Base-by-base conservation (phyloP, 2,797 vertebrate species). In the Gymnocypris eckloni region DNA sequence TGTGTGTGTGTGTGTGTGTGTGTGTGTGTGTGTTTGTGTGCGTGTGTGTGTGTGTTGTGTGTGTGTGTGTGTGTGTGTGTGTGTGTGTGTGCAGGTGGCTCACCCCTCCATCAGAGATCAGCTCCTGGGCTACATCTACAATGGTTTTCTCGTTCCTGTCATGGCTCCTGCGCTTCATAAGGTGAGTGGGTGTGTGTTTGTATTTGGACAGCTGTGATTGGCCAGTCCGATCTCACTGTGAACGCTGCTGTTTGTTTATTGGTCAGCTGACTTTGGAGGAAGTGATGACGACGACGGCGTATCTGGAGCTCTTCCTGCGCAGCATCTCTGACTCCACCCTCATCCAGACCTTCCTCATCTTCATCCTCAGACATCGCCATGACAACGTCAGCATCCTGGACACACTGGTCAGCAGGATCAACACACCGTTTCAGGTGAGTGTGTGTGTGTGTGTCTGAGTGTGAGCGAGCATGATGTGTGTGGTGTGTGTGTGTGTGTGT, bases 121-220 rank as follows among this genome's bases (percentile, higher is more conserved):
- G 95, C 94, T 99, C 86, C 95, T 99, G 82, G 94, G 94, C 89
- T 99, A 99, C 92, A 98, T 99, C 93, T 97, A 99, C 91, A 97
- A 99, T 48, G 98, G 98, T 43, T 99, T 99, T 94, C 92, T 99
- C 61, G 96, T 99, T 25, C 98, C 98, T 0, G 98, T 99, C 6
- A 89, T 99, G 93, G 98, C 98, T 91, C 98, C 98, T 54, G 98
- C 98, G 0, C 96, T 99, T 33, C 97, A 99, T 90, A 99, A 99
- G 98, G 98, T 99, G 22, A 61, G 45, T 11, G 10, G 25, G 56
- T 20, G 28, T 52, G 80, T 56, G 37, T 70, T 41, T 79, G 64
- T 66, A 12, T 78, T 16, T n/a, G 0, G 22, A 22, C 6, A 52
- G 6, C 37, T 72, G 43, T 28, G 81, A 84, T 50, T 79, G 76